These are phyloP conservation scores for Spinibarbus caldwelli DNA, from an alignment of 2,797 vertebrate species.

Conservation along the genomic window DNA sequence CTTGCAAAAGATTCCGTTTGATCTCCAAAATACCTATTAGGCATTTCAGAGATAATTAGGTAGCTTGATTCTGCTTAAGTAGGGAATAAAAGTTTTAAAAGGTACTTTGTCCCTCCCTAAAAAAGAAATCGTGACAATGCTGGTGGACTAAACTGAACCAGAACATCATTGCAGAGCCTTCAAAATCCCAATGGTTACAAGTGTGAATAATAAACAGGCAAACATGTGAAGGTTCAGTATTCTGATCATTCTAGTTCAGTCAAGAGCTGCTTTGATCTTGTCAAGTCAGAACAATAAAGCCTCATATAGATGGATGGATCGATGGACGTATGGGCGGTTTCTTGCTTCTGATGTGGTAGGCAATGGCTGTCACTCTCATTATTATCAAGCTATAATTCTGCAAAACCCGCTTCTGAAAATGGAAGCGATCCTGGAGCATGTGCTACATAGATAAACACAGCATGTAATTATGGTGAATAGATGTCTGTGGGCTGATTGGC, in stretches of 20 bases:
- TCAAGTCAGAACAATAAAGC: background rate
- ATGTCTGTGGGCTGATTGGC: conserved; percentile 66
- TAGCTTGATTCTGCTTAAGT: conserved; percentile 43
- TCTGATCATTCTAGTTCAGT: background rate
- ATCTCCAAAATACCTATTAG: conserved; percentile 59
- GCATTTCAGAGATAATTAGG: conserved; percentile 61
- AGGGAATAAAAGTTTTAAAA: conserved; percentile 27
- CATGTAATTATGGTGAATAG: conserved; percentile 66
- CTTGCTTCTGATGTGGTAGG: conserved; percentile 9
- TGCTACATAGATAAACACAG: conserved; percentile 60
- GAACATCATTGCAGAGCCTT: background rate
- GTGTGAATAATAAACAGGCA: background rate
- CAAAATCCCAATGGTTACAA: background rate
- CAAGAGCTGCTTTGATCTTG: conserved; percentile 32
- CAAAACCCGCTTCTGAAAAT: conserved; percentile 47
- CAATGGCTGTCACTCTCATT: conserved; percentile 54
- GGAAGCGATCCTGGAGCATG: conserved; percentile 55
- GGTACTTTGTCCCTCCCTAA: background rate
- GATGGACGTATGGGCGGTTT: background rate
- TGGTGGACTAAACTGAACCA: background rate
- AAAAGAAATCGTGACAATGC: background rate
- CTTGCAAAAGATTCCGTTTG: conserved; percentile 41
- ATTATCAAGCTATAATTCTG: conserved; percentile 58
- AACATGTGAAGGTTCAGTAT: conserved; percentile 13
- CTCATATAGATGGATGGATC: background rate